Evolutionary conservation across 2,113 vertebrate species (phyloP), one percentile per base, ranked within the genome.

Genomic region (Amazona vittata): DNA sequence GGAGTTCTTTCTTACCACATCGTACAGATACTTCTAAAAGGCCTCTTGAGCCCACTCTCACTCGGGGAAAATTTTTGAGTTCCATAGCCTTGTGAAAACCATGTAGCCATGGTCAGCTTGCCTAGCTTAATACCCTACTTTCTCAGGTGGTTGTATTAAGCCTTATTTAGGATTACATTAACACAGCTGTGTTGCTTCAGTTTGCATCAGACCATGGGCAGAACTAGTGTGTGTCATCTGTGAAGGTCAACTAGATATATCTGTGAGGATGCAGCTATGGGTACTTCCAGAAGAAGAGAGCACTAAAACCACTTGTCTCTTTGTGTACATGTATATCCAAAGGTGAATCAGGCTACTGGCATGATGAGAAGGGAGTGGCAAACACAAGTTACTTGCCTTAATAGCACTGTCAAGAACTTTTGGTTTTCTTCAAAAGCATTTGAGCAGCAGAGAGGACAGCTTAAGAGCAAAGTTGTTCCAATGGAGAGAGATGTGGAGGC

Each of bases 371-470:
- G 44, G 31, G 24, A 86, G 13, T 35, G 41, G 47, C 17, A 76
- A 92, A n/a, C 39, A 73, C 41, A 37, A 89, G 55, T 46, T 82
- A n/a, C 92, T 94, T 86, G 62, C 63, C 69, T 94, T 94, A 70
- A 84, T 85, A 94, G 77, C 70, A 53, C 49, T 95, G 96, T 94
- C 95, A 95, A 86, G 77, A 73, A 91, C 44, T 93, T 93, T 73
- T n/a, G 68, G 59, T 75, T 68, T 89, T 86, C 65, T 95, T 85
- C 44, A 73, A 39, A 89, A 91, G 22, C 77, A 53, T 82, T 92
- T 91, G 83, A 87, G 74, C 94, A 92, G 44, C 57, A 49, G 67
- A 95, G 59, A 18, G 94, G 77, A 97, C 92, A 95, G 94, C 94
- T 94, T 91, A 83, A 96, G 49, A 94, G 83, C 83, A 91, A 95